A percentile compares a stretch with the other conserved stretches of the same genome.
phyloP scores from a whole-genome alignment of 2,113 vertebrate genomes.

The Murina feae region DNA sequence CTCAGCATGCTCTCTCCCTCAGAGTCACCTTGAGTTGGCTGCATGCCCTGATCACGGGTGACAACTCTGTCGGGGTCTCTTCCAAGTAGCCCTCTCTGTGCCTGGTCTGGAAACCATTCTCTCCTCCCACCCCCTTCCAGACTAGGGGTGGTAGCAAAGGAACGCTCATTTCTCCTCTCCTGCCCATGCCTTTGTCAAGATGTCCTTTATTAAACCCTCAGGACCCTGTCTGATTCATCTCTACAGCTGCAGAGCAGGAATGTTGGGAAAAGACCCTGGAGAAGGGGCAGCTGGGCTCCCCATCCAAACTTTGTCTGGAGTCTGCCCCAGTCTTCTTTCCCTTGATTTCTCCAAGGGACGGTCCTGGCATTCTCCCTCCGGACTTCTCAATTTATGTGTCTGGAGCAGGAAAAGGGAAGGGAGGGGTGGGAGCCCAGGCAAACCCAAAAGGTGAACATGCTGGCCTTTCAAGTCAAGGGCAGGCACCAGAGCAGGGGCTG shows the following conservation, averaged over 20 bases:
- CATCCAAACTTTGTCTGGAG: too few species aligned
- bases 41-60: neutral
- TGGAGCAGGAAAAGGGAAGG: neutral
- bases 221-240: neutral
- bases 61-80: neutral
- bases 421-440: neutral
- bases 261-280: neutral
- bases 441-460: too few species aligned
- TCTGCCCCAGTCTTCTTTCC: neutral
- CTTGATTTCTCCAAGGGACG: neutral
- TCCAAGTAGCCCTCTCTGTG: neutral
- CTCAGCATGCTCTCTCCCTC: neutral
- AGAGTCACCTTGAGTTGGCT: neutral
- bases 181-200: neutral
- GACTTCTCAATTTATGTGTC: neutral
- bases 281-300: too few species aligned
- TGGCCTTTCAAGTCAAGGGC: neutral
- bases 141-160: neutral
- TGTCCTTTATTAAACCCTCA: neutral
- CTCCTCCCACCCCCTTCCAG: neutral
- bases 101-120: neutral
- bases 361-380: neutral
- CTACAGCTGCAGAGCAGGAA: neutral
- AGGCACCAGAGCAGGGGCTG: neutral
- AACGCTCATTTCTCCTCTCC: neutral